Conservation (phyloP, 2,888 invertebrate genomes). For the Oscheius myriophilus region DNA sequence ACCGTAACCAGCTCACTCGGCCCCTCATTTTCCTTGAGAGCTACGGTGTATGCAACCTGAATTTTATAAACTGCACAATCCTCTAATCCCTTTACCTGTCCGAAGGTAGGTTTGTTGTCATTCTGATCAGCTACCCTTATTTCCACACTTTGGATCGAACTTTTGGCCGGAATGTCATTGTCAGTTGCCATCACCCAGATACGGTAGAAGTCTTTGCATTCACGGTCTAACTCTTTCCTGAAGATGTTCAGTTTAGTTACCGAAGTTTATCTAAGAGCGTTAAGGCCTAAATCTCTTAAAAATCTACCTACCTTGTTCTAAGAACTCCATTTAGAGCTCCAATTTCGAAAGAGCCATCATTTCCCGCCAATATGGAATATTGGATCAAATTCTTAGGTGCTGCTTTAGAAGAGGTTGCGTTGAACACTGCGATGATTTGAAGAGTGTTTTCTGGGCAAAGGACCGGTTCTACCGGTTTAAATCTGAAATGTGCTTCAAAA, state of each 20-base stretch:
- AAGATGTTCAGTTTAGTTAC: no score
- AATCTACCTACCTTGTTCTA: slow-evolving; percentile 11
- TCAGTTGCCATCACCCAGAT: slow-evolving; percentile 40
- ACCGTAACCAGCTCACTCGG: slow-evolving; percentile 76
- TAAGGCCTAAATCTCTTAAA: no score
- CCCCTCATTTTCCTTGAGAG: slow-evolving; percentile 47
- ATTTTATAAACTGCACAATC: background rate
- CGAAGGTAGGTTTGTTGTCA: slow-evolving; percentile 83
- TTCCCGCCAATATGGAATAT: slow-evolving; percentile 29
- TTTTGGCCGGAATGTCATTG: slow-evolving; percentile 37
- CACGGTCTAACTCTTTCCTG: slow-evolving; percentile 35
- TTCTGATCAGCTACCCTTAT: slow-evolving; percentile 80
- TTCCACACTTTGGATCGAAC: slow-evolving; percentile 34
- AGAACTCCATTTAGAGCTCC: slow-evolving; percentile 30
- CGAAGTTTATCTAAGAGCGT: background rate
- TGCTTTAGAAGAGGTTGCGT: slow-evolving; percentile 2
- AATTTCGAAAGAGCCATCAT: slow-evolving; percentile 30
- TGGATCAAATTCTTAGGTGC: slow-evolving; percentile 2
- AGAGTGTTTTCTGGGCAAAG: slow-evolving; percentile 4
- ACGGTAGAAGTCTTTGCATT: slow-evolving; percentile 28
- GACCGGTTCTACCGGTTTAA: background rate
- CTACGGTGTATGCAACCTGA: slow-evolving; percentile 45
- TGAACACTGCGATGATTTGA: slow-evolving; percentile 10
- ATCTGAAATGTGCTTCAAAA: background rate
- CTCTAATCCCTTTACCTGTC: background rate